A percentile compares a stretch with the other conserved stretches of the same genome.
These are phyloP conservation scores for Chrysolina haemoptera DNA, from an alignment of 2,888 invertebrate species.

Conservation along the genomic window DNA sequence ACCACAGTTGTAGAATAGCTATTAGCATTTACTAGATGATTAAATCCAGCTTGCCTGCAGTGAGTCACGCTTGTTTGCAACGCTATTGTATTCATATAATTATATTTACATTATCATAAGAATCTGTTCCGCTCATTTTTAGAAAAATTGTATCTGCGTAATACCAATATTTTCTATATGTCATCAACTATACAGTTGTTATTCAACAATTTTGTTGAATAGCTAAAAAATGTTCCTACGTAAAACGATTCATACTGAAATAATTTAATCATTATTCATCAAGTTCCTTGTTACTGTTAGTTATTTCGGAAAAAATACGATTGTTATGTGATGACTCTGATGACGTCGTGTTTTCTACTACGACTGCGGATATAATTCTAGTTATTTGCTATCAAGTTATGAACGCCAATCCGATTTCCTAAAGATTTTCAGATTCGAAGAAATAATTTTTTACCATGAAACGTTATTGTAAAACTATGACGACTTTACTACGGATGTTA, in stretches of 20 bases:
- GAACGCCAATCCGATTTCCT: neutral
- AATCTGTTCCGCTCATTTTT: neutral
- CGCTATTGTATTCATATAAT: conserved; percentile 6
- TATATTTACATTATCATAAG: neutral
- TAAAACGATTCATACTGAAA: conserved; percentile 4
- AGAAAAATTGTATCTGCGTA: neutral
- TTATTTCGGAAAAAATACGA: neutral
- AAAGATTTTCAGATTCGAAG: neutral
- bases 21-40: neutral
- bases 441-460: neutral
- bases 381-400: neutral
- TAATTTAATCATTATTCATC: conserved; percentile 4
- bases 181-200: neutral
- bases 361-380: neutral
- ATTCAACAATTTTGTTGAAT: conserved; percentile 16
- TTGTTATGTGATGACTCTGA: neutral
- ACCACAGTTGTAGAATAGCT: neutral
- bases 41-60: neutral
- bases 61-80: neutral
- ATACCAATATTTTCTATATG: neutral
- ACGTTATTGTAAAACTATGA: neutral
- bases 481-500: neutral
- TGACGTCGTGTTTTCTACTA: neutral
- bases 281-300: neutral
- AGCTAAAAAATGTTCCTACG: neutral